Conservation (phyloP, 92 coral and sea anemone genomes). For the Zoanthus solanderi region DNA sequence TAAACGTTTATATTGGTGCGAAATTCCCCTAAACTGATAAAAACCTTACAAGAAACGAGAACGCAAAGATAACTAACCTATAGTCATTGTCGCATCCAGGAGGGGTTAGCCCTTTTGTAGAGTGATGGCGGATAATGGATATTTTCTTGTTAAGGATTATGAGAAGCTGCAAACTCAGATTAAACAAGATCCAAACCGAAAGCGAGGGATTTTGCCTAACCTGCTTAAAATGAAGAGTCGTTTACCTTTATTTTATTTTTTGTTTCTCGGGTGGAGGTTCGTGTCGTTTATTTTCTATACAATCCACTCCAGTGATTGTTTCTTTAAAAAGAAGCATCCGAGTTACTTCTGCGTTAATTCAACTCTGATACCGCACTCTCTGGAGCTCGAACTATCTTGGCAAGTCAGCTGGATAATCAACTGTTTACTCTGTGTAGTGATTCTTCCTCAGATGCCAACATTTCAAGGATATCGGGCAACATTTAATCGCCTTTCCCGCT, state of each 20-base stretch:
- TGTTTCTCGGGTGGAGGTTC: constrained; percentile 16
- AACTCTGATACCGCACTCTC: not conserved
- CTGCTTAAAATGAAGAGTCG: not conserved
- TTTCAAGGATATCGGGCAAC: constrained; percentile 47
- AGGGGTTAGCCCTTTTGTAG: not conserved
- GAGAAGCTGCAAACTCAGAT: not conserved
- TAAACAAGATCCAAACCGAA: not conserved
- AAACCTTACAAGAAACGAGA: not conserved
- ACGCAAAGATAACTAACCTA: not conserved
- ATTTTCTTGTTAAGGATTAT: constrained; percentile 4
- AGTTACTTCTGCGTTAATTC: constrained; percentile 26
- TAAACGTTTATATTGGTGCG: too few relatives aligned
- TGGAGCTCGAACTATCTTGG: constrained; percentile 32
- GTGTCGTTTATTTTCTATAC: constrained; percentile 9
- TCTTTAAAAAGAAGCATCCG: not conserved
- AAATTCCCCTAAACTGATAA: not conserved
- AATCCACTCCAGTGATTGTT: constrained; percentile 22
- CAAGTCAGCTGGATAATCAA: constrained; percentile 38
- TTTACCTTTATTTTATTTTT: not conserved
- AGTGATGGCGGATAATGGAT: constrained; percentile 8
- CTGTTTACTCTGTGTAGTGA: constrained; percentile 37
- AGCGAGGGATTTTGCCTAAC: not conserved
- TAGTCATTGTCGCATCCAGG: not conserved
- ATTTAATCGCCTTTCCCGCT: constrained; percentile 48
- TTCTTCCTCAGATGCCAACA: constrained; percentile 40